Evolutionary conservation across 2,888 invertebrate genomes (phyloP), one percentile per base, ranked within the genome.

Genomic region (Bursaphelenchus okinawaensis): DNA sequence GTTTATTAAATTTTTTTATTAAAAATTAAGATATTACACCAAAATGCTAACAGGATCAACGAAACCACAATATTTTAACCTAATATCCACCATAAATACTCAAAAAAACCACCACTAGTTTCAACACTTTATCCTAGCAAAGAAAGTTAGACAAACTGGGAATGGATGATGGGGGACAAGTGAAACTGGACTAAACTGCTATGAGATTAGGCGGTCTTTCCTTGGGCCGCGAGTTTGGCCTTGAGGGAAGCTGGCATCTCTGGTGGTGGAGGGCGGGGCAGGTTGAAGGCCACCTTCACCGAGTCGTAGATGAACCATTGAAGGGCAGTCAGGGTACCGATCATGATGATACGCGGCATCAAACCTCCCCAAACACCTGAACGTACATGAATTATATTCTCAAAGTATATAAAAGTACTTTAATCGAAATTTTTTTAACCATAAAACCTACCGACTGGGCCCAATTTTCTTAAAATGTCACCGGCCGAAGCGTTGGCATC

Each of bases 191-290:
- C 3, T 40, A n/a, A n/a, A n/a, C n/a, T n/a, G n/a, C n/a, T n/a
- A n/a, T n/a, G n/a, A n/a, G 40, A 16, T 6, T 40, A 40, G 40
- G 40, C 40, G 40, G 3, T 40, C 52, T 68, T 61, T 68, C 68
- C 69, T 23, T 68, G 69, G 52, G 68, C 68, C 51, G 50, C 23
- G 8, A 62, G 57, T 55, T 62, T 62, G 9, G n/a, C 12, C 31
- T 57, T 62, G 4, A 62, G 55, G 24, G 54, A 54, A 12, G 12
- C 54, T 12, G 54, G 54, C 54, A 57, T 57, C 27, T 27, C 57
- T 54, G 93, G 91, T 82, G 94, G 93, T 83, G 95, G 94, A 68
- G 94, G 94, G 77, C 95, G 89, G 66, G 94, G 95, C 87, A 95
- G 89, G 72, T 89, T 80, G 80, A 85, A 84, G 72, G 75, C 78